Conservation (phyloP, 2,797 vertebrate genomes). For the Siniperca scherzeri region DNA sequence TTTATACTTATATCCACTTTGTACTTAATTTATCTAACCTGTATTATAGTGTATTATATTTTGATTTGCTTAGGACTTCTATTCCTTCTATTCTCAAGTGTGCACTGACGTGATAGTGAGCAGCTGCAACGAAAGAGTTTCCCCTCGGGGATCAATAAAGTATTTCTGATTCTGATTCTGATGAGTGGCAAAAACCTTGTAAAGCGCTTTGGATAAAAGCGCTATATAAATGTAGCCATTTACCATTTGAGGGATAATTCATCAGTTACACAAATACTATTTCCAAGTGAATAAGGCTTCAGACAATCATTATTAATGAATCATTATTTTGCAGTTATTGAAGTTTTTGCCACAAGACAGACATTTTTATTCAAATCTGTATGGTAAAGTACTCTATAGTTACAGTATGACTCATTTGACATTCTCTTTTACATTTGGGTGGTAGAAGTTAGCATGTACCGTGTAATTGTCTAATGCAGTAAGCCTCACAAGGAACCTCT, state of each 20-base stretch:
- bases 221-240: too few relatives aligned
- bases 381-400: slow-evolving; percentile 13
- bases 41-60: too few relatives aligned
- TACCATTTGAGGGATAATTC: neutral
- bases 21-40: too few relatives aligned
- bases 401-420: slow-evolving; percentile 19
- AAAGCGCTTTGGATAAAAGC: too few relatives aligned
- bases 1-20: too few relatives aligned
- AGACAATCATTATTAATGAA: neutral
- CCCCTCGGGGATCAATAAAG: too few relatives aligned
- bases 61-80: too few relatives aligned
- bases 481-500: slow-evolving; percentile 36
- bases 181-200: too few relatives aligned
- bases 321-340: neutral
- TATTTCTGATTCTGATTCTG: too few relatives aligned
- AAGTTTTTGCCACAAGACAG: neutral
- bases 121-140: too few relatives aligned
- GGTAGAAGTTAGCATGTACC: slow-evolving; percentile 26
- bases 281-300: neutral
- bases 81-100: too few relatives aligned
- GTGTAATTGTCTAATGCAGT: slow-evolving; percentile 44
- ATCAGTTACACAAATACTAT: neutral
- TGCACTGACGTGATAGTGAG: too few relatives aligned
- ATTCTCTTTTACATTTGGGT: slow-evolving; percentile 12
- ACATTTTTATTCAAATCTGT: slow-evolving; percentile 6